These are phyloP conservation scores for Phalera bucephala DNA, from an alignment of 2,888 invertebrate species.

Conservation along the genomic window DNA sequence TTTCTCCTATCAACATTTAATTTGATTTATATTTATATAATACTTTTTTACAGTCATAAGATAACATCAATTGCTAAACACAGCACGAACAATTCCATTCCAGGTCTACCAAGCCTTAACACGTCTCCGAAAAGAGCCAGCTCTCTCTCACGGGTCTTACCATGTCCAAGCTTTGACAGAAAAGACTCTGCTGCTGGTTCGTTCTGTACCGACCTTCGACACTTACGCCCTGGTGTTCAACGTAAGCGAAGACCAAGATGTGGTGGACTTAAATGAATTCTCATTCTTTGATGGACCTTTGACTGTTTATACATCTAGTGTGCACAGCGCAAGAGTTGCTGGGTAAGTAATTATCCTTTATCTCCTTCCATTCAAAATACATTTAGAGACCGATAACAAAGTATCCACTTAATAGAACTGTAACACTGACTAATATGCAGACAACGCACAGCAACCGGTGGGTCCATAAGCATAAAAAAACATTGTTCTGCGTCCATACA, in stretches of 20 bases:
- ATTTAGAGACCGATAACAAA: too few relatives aligned
- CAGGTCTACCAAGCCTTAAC: conserved; percentile 82
- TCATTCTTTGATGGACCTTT: conserved; percentile 38
- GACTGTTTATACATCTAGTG: conserved; percentile 51
- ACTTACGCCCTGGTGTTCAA: conserved; percentile 76
- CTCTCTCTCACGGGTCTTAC: conserved; percentile 62
- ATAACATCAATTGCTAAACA: too few relatives aligned
- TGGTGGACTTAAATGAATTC: conserved; percentile 56
- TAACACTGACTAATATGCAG: too few relatives aligned
- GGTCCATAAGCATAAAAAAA: too few relatives aligned
- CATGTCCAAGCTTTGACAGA: conserved; percentile 50
- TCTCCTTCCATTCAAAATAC: too few relatives aligned
- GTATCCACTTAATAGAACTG: too few relatives aligned
- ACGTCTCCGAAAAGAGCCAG: conserved; percentile 65
- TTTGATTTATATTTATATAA: too few relatives aligned
- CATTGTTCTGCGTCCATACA: too few relatives aligned
- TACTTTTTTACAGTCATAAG: too few relatives aligned
- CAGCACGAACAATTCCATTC: conserved; percentile 1
- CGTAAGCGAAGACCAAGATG: conserved; percentile 61
- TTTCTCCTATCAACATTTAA: too few relatives aligned
- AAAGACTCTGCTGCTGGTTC: conserved; percentile 46
- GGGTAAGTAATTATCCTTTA: too few relatives aligned
- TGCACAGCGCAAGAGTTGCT: conserved; percentile 44
- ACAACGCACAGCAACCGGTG: too few relatives aligned
- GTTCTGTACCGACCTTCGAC: conserved; percentile 48